Base-by-base conservation (phyloP, 2,888 invertebrate species). In the Napeogenes sylphis region DNA sequence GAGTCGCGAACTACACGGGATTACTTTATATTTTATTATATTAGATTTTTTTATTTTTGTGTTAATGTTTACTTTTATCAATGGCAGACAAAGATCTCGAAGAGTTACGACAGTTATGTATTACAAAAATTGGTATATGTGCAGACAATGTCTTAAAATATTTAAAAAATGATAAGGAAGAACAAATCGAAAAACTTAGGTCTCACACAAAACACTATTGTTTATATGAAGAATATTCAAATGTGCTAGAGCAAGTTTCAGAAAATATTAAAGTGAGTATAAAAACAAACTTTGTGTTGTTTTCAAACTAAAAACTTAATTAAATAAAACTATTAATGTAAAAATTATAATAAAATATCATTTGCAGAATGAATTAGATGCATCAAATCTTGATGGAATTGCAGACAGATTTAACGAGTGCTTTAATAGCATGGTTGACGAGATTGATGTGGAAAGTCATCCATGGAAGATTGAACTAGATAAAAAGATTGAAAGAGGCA, bases 141-240 rank as follows among this genome's bases (percentile, higher is more conserved):
- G 78, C 85, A 2, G 85, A 87, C 53, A 88, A 89, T 59, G 77
- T 87, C 33, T 78, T 80, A 2, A 87, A 85, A 71, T 88, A 89
- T 75, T 73, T 89, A 63, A 83, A 86, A 58, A 72, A 75, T 6
- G 85, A 85, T 45, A 85, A 83, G 66, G 81, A 83, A 55, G 75
- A 72, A 0, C 81, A 85, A 68, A 81, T 84, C 62, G 69, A 71
- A 10, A 83, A 83, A 69, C 72, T 90, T 0, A 80, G 79, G 61
- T 70, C 72, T 53, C 82, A 79, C 67, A 83, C 87, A 0, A 73
- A 81, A 62, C 79, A 78, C 61, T 89, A 89, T 70, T 87, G 88
- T 66, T 66, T 78, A 55, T 67, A 84, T 62, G 88, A 90, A 70
- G 83, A 83, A 0, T 78, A 81, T 58, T 78, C 85, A 65, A 80